Conservation (phyloP, 53 echinoderm and acorn worm species). For the Patiria pectinifera region DNA sequence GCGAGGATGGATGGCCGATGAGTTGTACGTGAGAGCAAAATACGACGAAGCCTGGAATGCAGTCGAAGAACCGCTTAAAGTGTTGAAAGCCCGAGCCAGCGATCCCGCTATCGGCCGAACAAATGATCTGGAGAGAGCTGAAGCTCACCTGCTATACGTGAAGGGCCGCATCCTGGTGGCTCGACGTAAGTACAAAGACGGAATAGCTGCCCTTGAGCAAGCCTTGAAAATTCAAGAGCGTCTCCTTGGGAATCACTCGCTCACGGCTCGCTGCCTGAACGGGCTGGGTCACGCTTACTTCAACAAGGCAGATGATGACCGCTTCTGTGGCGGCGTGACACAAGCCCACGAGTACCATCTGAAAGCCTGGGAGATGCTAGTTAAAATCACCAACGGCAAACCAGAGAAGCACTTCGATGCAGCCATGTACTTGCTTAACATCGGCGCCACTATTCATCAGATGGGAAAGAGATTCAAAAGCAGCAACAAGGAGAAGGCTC, state of each 20-base stretch:
- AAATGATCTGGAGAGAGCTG: conserved; percentile 36
- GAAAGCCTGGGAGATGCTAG: conserved; percentile 81
- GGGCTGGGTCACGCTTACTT: conserved; percentile 83
- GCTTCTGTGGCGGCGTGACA: conserved; percentile 19
- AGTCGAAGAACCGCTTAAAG: conserved; percentile 47
- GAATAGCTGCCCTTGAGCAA: conserved; percentile 62
- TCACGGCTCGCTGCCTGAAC: conserved; percentile 85
- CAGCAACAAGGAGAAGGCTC: conserved; percentile 34
- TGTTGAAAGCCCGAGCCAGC: conserved; percentile 37
- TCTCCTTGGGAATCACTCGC: conserved; percentile 63
- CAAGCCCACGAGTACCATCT: conserved; percentile 76
- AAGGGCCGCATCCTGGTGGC: conserved; percentile 63
- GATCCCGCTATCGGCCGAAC: background rate
- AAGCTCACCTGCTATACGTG: no score
- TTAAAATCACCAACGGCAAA: conserved; percentile 67
- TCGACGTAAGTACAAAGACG: conserved; percentile 60
- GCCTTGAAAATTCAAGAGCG: conserved; percentile 59
- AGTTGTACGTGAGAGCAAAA: conserved; percentile 60
- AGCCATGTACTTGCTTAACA: conserved; percentile 81
- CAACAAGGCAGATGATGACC: conserved; percentile 51
- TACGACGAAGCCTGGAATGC: conserved; percentile 35
- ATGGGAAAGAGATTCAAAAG: conserved; percentile 68
- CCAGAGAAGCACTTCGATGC: conserved; percentile 88
- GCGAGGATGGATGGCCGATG: conserved; percentile 83
- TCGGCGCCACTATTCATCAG: conserved; percentile 80